Conservation (phyloP, 2,797 vertebrate species). For the Miichthys miiuy region DNA sequence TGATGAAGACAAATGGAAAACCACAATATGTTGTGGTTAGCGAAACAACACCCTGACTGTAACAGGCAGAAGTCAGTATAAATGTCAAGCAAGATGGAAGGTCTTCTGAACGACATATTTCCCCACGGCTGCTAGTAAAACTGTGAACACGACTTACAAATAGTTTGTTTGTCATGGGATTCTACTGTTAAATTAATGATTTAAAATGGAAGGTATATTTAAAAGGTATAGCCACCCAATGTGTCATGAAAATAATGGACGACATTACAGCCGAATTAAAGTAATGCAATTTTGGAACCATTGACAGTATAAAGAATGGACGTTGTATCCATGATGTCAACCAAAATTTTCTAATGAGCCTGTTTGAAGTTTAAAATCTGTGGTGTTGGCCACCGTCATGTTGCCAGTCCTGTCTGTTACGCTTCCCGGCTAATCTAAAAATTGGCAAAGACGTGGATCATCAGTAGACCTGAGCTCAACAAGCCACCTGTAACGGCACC, state of each 20-base stretch:
- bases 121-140: not conserved
- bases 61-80: conserved; percentile 33
- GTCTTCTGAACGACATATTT: conserved; percentile 17
- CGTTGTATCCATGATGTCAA: too few relatives aligned
- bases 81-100: conserved; percentile 44
- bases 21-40: conserved; percentile 37
- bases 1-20: conserved; percentile 72
- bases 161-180: conserved; percentile 6
- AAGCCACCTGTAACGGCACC: too few relatives aligned
- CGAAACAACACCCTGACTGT: conserved; percentile 22
- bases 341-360: too few relatives aligned
- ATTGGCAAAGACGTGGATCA: too few relatives aligned
- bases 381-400: too few relatives aligned
- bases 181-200: not conserved
- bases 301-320: too few relatives aligned
- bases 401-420: too few relatives aligned
- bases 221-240: not conserved
- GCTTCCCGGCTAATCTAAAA: too few relatives aligned
- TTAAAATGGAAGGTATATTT: not conserved
- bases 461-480: too few relatives aligned
- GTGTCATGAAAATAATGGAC: not conserved
- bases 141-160: not conserved
- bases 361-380: too few relatives aligned
- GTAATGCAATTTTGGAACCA: not conserved
- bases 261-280: not conserved